Evolutionary conservation across 2,113 vertebrate species (phyloP), one percentile per base, ranked within the genome.

Genomic region (Carollia perspicillata): DNA sequence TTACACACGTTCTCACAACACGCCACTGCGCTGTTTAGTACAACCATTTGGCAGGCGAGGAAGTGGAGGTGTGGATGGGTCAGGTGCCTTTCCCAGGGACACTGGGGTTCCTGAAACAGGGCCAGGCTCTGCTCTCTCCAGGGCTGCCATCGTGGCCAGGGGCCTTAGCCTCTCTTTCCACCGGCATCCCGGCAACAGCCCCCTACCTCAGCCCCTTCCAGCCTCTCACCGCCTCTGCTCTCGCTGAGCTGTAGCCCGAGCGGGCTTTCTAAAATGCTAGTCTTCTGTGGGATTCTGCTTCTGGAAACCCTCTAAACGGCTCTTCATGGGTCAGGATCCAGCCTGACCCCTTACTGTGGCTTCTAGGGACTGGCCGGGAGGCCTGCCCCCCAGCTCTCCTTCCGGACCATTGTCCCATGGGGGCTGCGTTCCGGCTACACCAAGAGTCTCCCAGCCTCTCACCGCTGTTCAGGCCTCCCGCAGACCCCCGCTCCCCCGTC

Each of bases 11-110:
- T 10, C 33, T 28, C 28, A 2, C 30, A 35, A 11, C 18, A 18
- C 28, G 26, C 2, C 9, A 0, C 5, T 0, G 16, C 16, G 72
- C 47, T 33, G 1, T 8, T 3, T 23, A 0, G 58, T 1, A 0
- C 0, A 8, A 65, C 72, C 30, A 0, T 26, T 26, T 30, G 35
- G 17, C 60, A 20, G 47, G 47, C 33, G 1, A 77, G 66, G 33
- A 53, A 35, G 37, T 8, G 23, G n/a, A 68, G 37, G 74, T 49
- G 23, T 69, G 8, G 44, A 14, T 3, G 37, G 44, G 33, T 17
- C 13, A 37, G 8, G 51, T 6, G 28, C 33, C 44, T 7, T 75
- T 35, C 14, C 3, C 5, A 16, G 40, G 49, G 49, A 17, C 33
- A 6, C 30, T 0, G 4, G 40, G n/a, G 5, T 26, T 37, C 23